These are phyloP conservation scores for Origma solitaria DNA, from an alignment of 2,113 vertebrate genomes.

Conservation along the genomic window DNA sequence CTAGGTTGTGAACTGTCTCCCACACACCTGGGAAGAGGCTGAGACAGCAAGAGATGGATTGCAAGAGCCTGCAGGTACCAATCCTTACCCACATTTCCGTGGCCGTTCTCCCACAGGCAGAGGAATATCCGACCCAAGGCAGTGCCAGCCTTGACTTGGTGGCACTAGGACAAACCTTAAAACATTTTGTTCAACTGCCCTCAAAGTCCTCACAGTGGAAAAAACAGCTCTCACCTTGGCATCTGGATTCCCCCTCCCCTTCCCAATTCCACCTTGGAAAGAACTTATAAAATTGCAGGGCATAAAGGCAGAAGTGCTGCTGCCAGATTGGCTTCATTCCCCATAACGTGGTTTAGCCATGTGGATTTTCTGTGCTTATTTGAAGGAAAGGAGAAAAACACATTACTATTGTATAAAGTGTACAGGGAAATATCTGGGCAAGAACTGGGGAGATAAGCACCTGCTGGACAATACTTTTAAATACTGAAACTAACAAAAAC, in stretches of 20 bases:
- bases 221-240: not conserved
- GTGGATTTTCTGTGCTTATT: not conserved
- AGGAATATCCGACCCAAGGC: not conserved
- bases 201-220: not conserved
- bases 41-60: not conserved
- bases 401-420: constrained; percentile 11
- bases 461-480: not conserved
- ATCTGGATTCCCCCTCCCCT: not conserved
- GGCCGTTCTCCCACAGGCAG: not conserved
- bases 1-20: not conserved
- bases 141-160: not conserved
- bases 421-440: constrained; percentile 33
- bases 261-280: not conserved
- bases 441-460: constrained; percentile 37
- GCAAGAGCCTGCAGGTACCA: not conserved
- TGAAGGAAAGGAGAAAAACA: not conserved
- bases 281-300: not conserved
- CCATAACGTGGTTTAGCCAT: not conserved
- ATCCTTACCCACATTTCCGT: not conserved
- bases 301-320: not conserved
- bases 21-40: not conserved
- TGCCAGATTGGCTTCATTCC: not conserved
- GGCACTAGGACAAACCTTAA: not conserved
- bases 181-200: not conserved
- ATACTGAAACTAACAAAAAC: constrained; percentile 7